These are phyloP conservation scores for Mus caroli DNA, from an alignment of 2,797 vertebrate species.

Conservation along the genomic window DNA sequence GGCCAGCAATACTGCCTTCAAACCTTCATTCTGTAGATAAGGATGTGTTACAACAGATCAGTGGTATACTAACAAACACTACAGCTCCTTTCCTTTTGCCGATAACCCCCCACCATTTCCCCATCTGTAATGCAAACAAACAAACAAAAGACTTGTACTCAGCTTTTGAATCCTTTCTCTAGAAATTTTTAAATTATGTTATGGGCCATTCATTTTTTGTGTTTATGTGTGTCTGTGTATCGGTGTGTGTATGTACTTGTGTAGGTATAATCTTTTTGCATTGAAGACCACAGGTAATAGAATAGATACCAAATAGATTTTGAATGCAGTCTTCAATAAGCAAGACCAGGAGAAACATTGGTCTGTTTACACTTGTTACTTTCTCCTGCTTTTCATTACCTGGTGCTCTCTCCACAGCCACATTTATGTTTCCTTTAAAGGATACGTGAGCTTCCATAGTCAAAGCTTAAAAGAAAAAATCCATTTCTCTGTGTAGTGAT, in stretches of 20 bases:
- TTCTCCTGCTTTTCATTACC: neutral
- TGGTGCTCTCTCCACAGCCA: neutral
- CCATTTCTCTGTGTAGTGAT: neutral
- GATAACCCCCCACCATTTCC: neutral
- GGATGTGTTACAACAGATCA: neutral
- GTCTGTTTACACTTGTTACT: neutral
- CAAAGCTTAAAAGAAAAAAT: neutral
- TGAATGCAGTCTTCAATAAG: neutral
- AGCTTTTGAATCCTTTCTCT: neutral
- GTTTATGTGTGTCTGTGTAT: neutral
- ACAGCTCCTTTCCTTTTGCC: neutral
- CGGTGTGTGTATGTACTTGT: no score
- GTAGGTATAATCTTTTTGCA: neutral
- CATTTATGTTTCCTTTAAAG: neutral
- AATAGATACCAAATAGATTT: neutral
- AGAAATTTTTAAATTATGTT: neutral
- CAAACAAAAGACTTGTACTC: neutral
- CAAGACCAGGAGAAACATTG: neutral
- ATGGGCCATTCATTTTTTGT: neutral
- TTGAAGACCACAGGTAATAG: neutral
- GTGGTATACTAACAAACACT: neutral
- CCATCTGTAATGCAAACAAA: neutral
- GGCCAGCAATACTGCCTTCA: neutral
- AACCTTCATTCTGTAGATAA: neutral
- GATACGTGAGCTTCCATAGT: neutral